Conservation (phyloP, 2,888 invertebrate genomes). For the Drosophila mimetica region DNA sequence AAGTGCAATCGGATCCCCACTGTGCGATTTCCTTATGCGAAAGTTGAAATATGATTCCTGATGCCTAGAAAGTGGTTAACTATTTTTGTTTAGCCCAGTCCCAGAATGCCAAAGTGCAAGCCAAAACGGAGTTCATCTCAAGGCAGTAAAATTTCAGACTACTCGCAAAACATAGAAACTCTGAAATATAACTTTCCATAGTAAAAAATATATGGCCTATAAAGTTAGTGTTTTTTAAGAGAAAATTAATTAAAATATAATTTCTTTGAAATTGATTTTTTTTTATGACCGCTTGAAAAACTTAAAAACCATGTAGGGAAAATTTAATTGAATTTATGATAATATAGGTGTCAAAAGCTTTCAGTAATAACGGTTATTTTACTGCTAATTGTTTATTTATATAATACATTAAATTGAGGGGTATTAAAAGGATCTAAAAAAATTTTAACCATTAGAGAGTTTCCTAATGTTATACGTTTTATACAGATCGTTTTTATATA, state of each 20-base stretch:
- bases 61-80: slow-evolving; percentile 23
- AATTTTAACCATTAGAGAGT: no score
- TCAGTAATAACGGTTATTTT: background rate
- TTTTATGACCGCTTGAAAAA: background rate
- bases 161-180: background rate
- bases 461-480: no score
- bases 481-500: no score
- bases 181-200: background rate
- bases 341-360: no score
- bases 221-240: background rate
- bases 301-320: background rate
- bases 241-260: background rate
- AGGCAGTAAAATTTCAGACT: background rate
- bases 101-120: slow-evolving; percentile 16
- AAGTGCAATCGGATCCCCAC: slow-evolving; percentile 14
- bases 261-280: background rate
- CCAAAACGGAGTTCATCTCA: slow-evolving; percentile 2
- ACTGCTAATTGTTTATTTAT: background rate
- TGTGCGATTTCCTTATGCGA: slow-evolving; percentile 1
- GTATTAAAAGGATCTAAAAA: no score
- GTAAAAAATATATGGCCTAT: background rate
- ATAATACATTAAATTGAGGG: background rate
- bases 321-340: background rate
- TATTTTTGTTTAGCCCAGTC: background rate
- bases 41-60: slow-evolving; percentile 22